Base-by-base conservation (phyloP, 2,888 invertebrate species). In the Eupithecia insigniata region DNA sequence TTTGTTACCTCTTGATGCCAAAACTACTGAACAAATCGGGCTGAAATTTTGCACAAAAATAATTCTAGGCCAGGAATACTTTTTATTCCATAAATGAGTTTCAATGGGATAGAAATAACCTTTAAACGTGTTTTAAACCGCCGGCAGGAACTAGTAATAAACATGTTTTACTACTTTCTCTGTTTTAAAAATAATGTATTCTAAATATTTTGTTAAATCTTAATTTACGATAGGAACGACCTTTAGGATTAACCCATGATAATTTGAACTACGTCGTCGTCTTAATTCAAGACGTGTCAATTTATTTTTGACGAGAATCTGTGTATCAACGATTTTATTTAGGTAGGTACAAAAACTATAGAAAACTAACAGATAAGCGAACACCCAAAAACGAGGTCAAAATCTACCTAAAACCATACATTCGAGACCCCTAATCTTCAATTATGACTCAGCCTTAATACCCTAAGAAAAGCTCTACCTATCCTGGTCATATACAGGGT, bases 401-500 rank as follows among this genome's bases (percentile, higher is more conserved):
- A 66, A 6, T 66, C 51, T 51, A 26, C 4, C 30, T 39, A 22
- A 64, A 70, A 60, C 70, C 46, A 67, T 67, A 65, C 34, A 18
- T 65, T 43, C 67, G 22, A 65, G 60, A 66, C 16, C 67, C 36
- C 39, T 39, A 55, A 68, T 43, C 66, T 43, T 70, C 58, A 67
- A 67, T 67, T 65, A 65, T 51, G 64, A 30, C 67, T 22, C 66
- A 66, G 36, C 51, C 61, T 65, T 70, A 43, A 64, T 67, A 65
- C 55, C 43, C 2, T 2, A 8, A 70, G 16, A 12, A 64, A 30
- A 65, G 70, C 60, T 73, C 73, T 14, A 12, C 28, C 60, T 68
- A 70, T 22, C 51, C 67, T 73, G 70, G 65, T 70, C 34, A 61
- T 16, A 26, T 61, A 30, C 30, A 61, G 61, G 61, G 2, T 32